Conservation (phyloP, 1,140 invertebrate species). For the Bombus superbus region DNA sequence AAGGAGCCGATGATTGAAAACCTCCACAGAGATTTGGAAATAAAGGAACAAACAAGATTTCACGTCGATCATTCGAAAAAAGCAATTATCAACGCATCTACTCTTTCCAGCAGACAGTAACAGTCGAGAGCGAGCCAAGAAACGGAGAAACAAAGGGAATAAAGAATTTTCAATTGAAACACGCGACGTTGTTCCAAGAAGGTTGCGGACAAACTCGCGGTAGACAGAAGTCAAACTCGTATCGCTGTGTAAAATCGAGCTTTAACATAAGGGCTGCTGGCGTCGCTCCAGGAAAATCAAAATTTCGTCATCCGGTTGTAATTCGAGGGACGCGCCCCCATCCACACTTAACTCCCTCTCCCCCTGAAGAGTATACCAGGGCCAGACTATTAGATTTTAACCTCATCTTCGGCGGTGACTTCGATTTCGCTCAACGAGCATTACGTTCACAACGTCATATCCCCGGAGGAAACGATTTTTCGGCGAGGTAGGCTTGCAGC, state of each 20-base stretch:
- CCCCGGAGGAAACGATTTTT: constrained; percentile 67
- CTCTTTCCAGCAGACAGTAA: neutral
- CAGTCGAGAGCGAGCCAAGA: neutral
- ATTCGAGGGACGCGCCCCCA: constrained; percentile 68
- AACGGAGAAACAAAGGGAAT: neutral
- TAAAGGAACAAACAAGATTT: neutral
- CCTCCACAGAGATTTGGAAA: neutral
- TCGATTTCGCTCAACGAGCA: constrained; percentile 69
- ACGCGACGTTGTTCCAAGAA: neutral
- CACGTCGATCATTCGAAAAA: constrained; percentile 12
- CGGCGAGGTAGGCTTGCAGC: constrained; percentile 50
- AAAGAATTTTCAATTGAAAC: constrained; percentile 25
- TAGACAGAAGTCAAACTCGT: constrained; percentile 28
- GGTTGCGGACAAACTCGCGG: constrained; percentile 6
- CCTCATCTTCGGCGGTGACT: constrained; percentile 74
- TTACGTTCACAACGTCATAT: constrained; percentile 72
- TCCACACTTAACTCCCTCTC: constrained; percentile 15
- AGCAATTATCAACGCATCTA: constrained; percentile 21
- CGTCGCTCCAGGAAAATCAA: constrained; percentile 73
- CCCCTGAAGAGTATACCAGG: constrained; percentile 36
- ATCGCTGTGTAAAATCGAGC: constrained; percentile 35
- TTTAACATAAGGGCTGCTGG: constrained; percentile 13
- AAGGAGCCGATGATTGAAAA: neutral
- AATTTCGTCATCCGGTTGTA: constrained; percentile 76
- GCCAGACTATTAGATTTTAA: constrained; percentile 81